Evolutionary conservation across 2,113 vertebrate genomes (phyloP).

Genomic region (Cyprinodon tularosa): DNA sequence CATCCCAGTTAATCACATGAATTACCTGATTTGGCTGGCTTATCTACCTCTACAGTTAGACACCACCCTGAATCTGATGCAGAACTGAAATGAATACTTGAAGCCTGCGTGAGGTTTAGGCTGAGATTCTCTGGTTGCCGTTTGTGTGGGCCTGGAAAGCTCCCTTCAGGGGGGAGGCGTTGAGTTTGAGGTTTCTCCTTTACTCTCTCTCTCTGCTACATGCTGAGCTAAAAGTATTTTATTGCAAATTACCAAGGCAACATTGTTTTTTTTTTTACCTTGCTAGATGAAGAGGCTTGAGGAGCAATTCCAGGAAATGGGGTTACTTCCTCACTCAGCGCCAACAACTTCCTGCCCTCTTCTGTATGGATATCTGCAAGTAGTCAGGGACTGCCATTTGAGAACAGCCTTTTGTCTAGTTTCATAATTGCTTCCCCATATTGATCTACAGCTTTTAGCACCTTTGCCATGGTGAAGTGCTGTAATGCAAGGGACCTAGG

Average conservation of each 20-base stretch:
- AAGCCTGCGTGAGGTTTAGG: constrained; percentile 7
- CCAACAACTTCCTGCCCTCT: constrained; percentile 84
- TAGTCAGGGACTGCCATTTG: constrained; percentile 58
- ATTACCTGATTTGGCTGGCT: constrained; percentile 30
- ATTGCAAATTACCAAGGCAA: constrained; percentile 72
- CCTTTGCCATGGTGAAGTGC: too few relatives aligned
- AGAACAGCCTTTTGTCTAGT: constrained; percentile 66
- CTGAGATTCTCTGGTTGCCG: constrained; percentile 33
- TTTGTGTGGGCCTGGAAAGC: constrained; percentile 67
- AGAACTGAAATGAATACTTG: constrained; percentile 28
- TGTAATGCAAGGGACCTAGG: too few relatives aligned
- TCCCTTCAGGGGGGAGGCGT: constrained; percentile 62
- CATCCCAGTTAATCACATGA: constrained; percentile 12
- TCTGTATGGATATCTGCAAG: constrained; percentile 71
- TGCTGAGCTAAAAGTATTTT: constrained; percentile 73
- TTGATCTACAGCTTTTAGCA: constrained; percentile 67
- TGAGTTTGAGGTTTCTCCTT: constrained; percentile 67
- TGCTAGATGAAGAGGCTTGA: constrained; percentile 63
- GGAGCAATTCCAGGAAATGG: constrained; percentile 81
- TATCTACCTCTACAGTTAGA: constrained; percentile 22
- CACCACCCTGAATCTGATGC: constrained; percentile 40
- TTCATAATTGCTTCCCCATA: constrained; percentile 76
- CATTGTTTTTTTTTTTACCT: constrained; percentile 40
- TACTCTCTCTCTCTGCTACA: constrained; percentile 56
- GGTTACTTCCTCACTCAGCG: constrained; percentile 81